Evolutionary conservation across 2,888 invertebrate species (phyloP).

Genomic region (Philonicus albiceps): DNA sequence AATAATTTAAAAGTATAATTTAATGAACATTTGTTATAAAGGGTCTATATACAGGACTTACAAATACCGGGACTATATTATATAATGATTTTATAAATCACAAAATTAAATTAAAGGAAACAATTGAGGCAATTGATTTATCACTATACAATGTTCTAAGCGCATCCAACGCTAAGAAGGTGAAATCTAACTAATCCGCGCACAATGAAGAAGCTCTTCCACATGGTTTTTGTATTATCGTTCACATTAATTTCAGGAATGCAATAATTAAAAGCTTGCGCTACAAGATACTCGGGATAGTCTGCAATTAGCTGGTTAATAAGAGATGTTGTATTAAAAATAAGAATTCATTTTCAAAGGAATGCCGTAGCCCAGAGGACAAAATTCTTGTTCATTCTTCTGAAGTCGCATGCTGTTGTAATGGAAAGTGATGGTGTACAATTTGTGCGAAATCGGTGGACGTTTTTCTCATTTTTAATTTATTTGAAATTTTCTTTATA

Average conservation of each 20-base stretch:
- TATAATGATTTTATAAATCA: not conserved
- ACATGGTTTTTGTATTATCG: not conserved
- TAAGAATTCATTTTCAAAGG: not conserved
- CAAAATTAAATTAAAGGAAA: not conserved
- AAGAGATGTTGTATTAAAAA: not conserved
- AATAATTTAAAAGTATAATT: not conserved
- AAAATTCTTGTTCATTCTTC: not conserved
- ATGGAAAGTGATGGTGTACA: not conserved
- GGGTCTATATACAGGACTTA: not conserved
- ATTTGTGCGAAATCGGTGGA: slow-evolving; percentile 4
- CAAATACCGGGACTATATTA: not conserved
- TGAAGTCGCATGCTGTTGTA: not conserved
- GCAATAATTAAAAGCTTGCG: not conserved
- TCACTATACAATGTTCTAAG: not conserved
- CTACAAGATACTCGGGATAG: not conserved
- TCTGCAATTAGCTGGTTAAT: not conserved
- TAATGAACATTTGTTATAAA: not conserved
- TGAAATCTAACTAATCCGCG: not conserved
- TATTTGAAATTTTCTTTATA: not conserved
- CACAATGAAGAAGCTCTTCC: not conserved
- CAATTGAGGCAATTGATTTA: not conserved
- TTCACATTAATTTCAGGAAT: not conserved
- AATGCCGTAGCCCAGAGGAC: not conserved
- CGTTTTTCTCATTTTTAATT: not conserved
- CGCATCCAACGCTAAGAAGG: not conserved